Evolutionary conservation across 2,888 invertebrate species (phyloP).

Genomic region (Drosophila recens): DNA sequence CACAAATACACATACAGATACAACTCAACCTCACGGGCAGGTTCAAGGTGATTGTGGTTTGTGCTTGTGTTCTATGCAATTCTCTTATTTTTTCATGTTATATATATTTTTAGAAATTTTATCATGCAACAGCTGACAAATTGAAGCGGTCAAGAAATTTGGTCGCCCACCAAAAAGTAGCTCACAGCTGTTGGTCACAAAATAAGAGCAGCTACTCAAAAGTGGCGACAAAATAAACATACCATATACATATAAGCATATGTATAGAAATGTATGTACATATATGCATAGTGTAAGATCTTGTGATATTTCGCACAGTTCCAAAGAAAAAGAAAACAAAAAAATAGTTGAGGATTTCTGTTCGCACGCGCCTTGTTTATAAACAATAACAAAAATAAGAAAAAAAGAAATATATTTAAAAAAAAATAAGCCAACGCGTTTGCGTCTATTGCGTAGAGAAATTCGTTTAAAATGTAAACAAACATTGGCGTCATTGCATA

Average conservation of each 20-base stretch:
- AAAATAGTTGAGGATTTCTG: conserved; percentile 47
- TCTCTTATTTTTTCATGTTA: conserved; percentile 29
- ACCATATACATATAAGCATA: not conserved
- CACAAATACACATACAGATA: conserved; percentile 19
- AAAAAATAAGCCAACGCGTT: conserved; percentile 39
- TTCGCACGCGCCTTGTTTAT: conserved; percentile 70
- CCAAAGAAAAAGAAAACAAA: conserved; percentile 27
- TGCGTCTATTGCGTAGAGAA: conserved; percentile 44
- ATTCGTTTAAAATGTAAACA: conserved; percentile 65
- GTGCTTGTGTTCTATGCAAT: conserved; percentile 46
- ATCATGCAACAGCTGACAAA: conserved; percentile 80
- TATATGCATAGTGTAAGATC: conserved; percentile 16
- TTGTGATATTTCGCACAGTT: conserved; percentile 32
- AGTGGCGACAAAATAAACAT: not conserved
- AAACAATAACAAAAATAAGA: conserved; percentile 28
- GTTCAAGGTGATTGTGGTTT: conserved; percentile 70
- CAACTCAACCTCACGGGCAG: conserved; percentile 70
- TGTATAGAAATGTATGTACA: no score
- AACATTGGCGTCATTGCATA: conserved; percentile 70
- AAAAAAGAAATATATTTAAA: conserved; percentile 17
- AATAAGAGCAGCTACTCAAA: conserved; percentile 2
- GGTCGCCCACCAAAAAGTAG: no score
- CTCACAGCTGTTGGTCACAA: conserved; percentile 38
- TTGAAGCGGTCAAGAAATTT: conserved; percentile 24
- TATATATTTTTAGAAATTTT: conserved; percentile 76